A percentile compares a stretch with the other conserved stretches of the same genome.
phyloP scores from a whole-genome alignment of 2,797 vertebrate genomes.

The Diglossa cyanea region DNA sequence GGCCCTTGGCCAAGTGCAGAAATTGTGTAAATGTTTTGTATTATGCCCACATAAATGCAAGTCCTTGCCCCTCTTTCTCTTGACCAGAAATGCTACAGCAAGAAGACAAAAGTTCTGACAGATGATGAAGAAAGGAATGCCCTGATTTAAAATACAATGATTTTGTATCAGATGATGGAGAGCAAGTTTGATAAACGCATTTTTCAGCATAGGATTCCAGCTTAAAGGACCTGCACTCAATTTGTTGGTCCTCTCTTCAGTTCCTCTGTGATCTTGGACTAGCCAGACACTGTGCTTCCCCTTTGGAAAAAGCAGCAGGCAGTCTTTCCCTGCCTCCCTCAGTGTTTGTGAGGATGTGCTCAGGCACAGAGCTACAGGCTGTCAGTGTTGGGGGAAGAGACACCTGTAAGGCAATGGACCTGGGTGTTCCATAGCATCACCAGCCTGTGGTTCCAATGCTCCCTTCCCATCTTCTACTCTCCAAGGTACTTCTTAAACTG shows the following conservation, averaged over 20 bases:
- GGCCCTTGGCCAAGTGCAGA: not conserved
- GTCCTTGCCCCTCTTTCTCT: not conserved
- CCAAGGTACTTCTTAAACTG: not conserved
- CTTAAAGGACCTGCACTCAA: not conserved
- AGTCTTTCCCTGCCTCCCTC: not conserved
- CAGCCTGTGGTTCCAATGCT: not conserved
- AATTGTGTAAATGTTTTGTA: not conserved
- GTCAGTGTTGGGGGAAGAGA: not conserved
- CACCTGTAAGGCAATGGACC: not conserved
- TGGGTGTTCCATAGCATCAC: not conserved
- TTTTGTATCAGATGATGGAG: not conserved
- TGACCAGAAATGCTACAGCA: not conserved
- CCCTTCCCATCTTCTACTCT: not conserved
- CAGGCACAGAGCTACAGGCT: not conserved
- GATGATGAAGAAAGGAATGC: not conserved
- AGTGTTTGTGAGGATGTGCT: accelerated
- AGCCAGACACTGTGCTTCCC: not conserved
- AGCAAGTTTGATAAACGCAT: not conserved
- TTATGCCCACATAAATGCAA: not conserved
- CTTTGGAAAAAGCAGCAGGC: not conserved
- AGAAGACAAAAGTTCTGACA: not conserved
- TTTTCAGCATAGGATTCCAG: not conserved
- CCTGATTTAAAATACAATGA: not conserved
- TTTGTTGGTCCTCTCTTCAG: not conserved
- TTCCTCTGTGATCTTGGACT: not conserved